Conservation (phyloP, 2,113 vertebrate genomes). For the Zosterops lateralis region DNA sequence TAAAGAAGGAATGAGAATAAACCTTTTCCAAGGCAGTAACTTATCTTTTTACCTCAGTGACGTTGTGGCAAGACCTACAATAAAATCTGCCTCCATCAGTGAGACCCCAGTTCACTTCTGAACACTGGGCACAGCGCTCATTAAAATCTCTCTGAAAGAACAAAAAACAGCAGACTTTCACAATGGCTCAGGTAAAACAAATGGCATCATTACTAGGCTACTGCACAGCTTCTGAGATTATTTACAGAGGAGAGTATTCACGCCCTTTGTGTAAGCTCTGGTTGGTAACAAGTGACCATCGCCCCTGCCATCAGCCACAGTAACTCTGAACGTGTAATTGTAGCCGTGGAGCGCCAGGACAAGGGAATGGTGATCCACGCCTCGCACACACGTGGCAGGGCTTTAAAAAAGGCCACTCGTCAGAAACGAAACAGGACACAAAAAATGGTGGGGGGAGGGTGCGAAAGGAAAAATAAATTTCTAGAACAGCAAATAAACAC, state of each 20-base stretch:
- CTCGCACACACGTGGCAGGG: not conserved
- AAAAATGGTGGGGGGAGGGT: fast-evolving
- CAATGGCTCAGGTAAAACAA: not conserved
- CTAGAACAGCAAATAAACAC: fast-evolving
- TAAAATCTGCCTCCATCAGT: conserved; percentile 88
- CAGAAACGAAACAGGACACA: not conserved
- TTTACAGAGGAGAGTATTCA: not conserved
- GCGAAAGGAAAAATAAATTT: not conserved
- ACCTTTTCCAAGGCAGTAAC: not conserved
- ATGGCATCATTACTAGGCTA: not conserved
- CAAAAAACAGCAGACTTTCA: not conserved
- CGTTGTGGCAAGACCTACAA: conserved; percentile 88
- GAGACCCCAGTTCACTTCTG: conserved; percentile 85
- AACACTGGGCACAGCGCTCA: conserved; percentile 83
- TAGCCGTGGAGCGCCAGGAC: not conserved
- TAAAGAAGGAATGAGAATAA: not conserved
- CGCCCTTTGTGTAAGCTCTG: not conserved
- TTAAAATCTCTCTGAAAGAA: conserved; percentile 76
- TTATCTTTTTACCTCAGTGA: conserved; percentile 85
- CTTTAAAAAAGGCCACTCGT: not conserved
- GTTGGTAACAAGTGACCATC: not conserved
- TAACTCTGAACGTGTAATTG: not conserved
- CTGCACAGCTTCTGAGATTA: not conserved
- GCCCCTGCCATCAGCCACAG: not conserved
- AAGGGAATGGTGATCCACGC: not conserved